Evolutionary conservation across 1,140 invertebrate species (phyloP).

Genomic region (Camponotus pennsylvanicus): DNA sequence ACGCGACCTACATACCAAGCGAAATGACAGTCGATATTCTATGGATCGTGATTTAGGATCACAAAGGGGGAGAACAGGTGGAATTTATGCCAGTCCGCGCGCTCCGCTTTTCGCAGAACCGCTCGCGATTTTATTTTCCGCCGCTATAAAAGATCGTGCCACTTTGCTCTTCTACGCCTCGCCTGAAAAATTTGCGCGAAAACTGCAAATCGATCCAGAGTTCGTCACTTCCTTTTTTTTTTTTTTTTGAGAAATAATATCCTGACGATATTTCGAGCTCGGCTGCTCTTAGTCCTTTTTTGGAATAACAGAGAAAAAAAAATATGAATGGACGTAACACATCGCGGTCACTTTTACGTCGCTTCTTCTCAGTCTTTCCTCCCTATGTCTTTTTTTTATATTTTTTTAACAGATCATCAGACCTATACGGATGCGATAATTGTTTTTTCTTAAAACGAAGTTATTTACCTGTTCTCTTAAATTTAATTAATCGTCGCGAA

Average conservation of each 20-base stretch:
- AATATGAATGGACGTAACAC: not conserved
- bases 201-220: slow-evolving; percentile 1
- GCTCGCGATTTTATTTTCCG: not conserved
- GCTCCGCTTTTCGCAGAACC: not conserved
- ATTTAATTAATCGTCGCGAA: slow-evolving; percentile 7
- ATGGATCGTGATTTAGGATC: slow-evolving; percentile 40
- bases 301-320: not conserved
- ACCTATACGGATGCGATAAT: not conserved
- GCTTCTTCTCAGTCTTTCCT: not conserved
- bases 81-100: not conserved
- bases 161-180: not conserved
- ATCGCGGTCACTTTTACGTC: not conserved
- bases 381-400: not conserved
- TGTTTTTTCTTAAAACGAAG: not conserved
- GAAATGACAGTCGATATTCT: slow-evolving; percentile 17
- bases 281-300: not conserved
- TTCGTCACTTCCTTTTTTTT: not conserved
- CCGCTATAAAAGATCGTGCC: not conserved
- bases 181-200: not conserved
- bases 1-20: slow-evolving; percentile 40
- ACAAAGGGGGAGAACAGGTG: not conserved
- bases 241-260: not conserved
- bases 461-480: not conserved
- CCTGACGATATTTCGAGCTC: not conserved
- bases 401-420: not conserved